Conservation (phyloP, 2,113 vertebrate species). For the Anser brachyrhynchus region DNA sequence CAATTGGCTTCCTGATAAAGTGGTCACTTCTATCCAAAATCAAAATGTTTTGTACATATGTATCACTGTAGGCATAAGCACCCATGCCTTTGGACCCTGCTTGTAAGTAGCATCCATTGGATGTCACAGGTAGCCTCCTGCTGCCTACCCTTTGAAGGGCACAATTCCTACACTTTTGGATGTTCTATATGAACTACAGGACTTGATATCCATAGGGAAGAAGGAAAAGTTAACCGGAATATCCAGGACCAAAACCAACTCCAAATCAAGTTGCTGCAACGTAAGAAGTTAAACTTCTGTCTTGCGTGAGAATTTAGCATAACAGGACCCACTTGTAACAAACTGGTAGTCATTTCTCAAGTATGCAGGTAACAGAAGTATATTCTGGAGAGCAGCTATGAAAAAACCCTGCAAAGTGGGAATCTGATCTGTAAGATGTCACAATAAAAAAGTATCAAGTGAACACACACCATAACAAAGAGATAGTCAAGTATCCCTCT, state of each 20-base stretch:
- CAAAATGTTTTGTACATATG: neutral
- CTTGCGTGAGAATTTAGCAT: neutral
- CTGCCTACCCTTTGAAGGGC: neutral
- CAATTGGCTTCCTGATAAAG: neutral
- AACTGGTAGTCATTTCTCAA: neutral
- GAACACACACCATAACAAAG: neutral
- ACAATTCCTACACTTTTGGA: neutral
- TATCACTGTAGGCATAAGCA: neutral
- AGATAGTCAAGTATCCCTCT: neutral
- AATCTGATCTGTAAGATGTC: neutral
- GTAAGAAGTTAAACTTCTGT: neutral
- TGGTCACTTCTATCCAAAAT: neutral
- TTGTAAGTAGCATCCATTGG: neutral
- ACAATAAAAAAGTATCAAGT: neutral
- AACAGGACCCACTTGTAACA: neutral
- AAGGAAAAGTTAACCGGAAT: neutral
- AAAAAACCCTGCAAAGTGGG: neutral
- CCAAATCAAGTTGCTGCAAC: neutral
- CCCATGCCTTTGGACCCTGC: neutral
- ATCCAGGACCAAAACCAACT: neutral
- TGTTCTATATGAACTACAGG: neutral
- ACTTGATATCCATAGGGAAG: neutral
- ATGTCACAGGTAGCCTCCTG: neutral
- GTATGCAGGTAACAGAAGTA: neutral
- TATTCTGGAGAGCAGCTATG: neutral